Base-by-base conservation (phyloP, 2,113 vertebrate species). In the Megaleporinus macrocephalus region DNA sequence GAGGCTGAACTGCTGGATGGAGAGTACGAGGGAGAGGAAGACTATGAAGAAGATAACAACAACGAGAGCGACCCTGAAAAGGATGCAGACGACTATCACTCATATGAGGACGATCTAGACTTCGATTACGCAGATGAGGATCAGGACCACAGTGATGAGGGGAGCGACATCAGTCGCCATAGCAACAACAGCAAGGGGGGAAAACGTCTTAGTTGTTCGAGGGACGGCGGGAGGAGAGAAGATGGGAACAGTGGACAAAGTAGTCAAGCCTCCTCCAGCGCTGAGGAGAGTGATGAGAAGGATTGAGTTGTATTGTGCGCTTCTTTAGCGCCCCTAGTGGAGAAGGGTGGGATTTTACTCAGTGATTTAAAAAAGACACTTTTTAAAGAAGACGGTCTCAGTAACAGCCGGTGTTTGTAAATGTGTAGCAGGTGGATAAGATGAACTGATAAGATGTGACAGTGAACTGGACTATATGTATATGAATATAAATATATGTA, bases 41-140 rank as follows among this genome's bases (percentile, higher is more conserved):
- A 83, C 12, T 80, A 87, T 2, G 78, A 84, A 0, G 78, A 65
- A 26, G 2, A 72, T 70, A 26, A 83, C 7, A 80, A 87, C 2
- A 76, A 83, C 47, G 7, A 44, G 26, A 13, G 26, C 62, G 77
- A 82, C 36, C 73, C 76, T 15, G 87, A 89, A 70, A 88, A 86
- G 0, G 88, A 90, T 0, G 85, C 89, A 20, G 83, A 88, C 0
- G 84, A 89, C 57, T 27, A 55, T 5, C 87, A 82, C 30, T 89
- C 87, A 0, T 87, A 89, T 0, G 81, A 88, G 77, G 87, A 88
- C 53, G 70, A 90, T 66, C 51, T 59, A 73, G 29, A 82, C 61
- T 65, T 76, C 53, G 63, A 78, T 36, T 41, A 62, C 26, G 57
- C 69, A 1, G 74, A 88, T 0, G 30, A 5, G 49, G 80, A 71